Evolutionary conservation across 2,888 invertebrate species (phyloP).

Genomic region (Drosophila paranaensis): DNA sequence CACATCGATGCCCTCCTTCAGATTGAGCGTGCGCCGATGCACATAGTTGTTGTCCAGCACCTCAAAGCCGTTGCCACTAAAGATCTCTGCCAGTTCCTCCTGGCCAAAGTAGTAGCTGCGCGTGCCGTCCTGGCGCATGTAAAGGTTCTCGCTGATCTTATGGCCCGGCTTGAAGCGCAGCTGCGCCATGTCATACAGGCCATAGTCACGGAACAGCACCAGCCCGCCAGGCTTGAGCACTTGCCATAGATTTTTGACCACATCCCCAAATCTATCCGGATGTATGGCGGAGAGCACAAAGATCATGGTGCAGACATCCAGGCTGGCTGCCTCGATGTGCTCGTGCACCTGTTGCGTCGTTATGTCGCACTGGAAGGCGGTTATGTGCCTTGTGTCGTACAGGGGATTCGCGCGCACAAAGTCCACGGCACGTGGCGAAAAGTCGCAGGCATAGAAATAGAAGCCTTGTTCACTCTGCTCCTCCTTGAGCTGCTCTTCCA

Average conservation of each 20-base stretch:
- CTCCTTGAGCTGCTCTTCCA: conserved; percentile 88
- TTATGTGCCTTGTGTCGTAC: conserved; percentile 88
- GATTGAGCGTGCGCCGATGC: conserved; percentile 94
- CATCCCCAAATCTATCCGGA: conserved; percentile 91
- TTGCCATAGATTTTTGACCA: conserved; percentile 88
- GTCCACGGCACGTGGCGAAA: conserved; percentile 95
- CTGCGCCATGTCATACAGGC: conserved; percentile 97
- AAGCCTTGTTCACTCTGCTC: conserved; percentile 85
- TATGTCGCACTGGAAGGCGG: conserved; percentile 94
- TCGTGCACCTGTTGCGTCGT: conserved; percentile 88
- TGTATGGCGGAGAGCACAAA: conserved; percentile 98
- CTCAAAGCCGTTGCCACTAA: conserved; percentile 89
- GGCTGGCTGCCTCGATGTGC: conserved; percentile 85
- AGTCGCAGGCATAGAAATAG: conserved; percentile 95
- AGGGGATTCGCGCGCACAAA: conserved; percentile 90
- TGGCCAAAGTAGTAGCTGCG: conserved; percentile 93
- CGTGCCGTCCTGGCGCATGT: conserved; percentile 98
- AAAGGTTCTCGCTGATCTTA: conserved; percentile 96
- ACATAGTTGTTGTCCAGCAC: conserved; percentile 90
- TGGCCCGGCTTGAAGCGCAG: conserved; percentile 96
- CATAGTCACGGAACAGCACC: conserved; percentile 96
- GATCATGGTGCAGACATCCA: conserved; percentile 95
- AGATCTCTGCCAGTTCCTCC: conserved; percentile 89
- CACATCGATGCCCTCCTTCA: conserved; percentile 95
- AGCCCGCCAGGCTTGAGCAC: conserved; percentile 91